Evolutionary conservation across 2,797 vertebrate genomes (phyloP), one percentile per base, ranked within the genome.

Genomic region (Syndactyla subalaris): DNA sequence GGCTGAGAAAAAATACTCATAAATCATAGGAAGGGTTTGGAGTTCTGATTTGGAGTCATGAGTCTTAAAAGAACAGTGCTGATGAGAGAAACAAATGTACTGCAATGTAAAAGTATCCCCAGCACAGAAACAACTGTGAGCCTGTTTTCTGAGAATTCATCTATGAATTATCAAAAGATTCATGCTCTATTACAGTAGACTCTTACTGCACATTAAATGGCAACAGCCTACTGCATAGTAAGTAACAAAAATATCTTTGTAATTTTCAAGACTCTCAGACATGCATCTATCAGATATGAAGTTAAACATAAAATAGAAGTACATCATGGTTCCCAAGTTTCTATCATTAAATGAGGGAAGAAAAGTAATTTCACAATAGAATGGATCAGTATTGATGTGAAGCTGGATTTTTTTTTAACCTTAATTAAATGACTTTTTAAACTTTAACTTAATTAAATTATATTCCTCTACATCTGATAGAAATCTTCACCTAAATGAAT

Each of bases 321-420:
- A 32, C 18, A 49, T 34, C 41, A 65, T 4, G 7, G 45, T 71
- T 91, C 66, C 49, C 45, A 76, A 26, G 41, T 77, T 88, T 70
- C 84, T 80, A 22, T 73, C 67, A 74, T 39, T 85, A 96, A 96
- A 95, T 91, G 75, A 96, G 49, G 51, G 92, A 57, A 76, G 67
- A 91, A 96, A 96, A 95, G 24, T 86, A 90, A 89, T 97, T 95
- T 94, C 86, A 93, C 70, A 88, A 89, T n/a, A 91, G 62, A 96
- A 92, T 70, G 41, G 24, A 80, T 14, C 17, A 88, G 43, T 71
- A 91, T 51, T 89, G 85, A 81, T 89, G 75, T 80, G 39, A 95
- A 90, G 32, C 8, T 81, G 52, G 12, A n/a, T 70, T 93, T 66
- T 77, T 77, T 84, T 85, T 29, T 21, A 57, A 39, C 5, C 30